phyloP scores from a whole-genome alignment of 2,113 vertebrate genomes.

The Pardalotus punctatus region DNA sequence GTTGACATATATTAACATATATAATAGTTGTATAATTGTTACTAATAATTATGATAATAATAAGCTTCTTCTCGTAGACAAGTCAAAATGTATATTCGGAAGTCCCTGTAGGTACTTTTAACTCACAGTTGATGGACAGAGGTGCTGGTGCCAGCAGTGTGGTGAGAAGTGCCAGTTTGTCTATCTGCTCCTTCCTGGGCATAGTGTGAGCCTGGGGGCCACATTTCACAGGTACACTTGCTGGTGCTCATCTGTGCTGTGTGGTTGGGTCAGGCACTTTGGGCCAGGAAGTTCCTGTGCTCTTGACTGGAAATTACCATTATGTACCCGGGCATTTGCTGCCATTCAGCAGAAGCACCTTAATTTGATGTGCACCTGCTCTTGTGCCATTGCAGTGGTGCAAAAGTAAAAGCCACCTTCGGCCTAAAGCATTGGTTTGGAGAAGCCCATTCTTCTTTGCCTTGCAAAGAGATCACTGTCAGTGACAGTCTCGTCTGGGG shows the following conservation, averaged over 20 bases:
- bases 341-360: background rate
- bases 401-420: background rate
- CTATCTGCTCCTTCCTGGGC: background rate
- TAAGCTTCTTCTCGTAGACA: background rate
- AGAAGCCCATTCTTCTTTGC: background rate
- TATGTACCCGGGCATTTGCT: background rate
- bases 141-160: background rate
- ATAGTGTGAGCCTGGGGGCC: background rate
- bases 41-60: conserved; percentile 28
- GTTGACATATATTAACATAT: conserved; percentile 61
- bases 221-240: background rate
- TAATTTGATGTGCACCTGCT: background rate
- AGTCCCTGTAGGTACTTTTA: background rate
- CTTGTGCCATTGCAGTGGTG: background rate
- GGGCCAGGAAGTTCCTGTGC: background rate
- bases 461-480: background rate
- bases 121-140: background rate
- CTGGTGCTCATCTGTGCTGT: background rate
- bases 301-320: background rate
- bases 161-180: background rate
- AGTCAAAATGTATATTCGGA: background rate
- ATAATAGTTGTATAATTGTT: conserved; percentile 63
- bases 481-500: background rate
- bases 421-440: background rate
- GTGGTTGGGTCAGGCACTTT: background rate